phyloP scores from a whole-genome alignment of 1,140 invertebrate genomes.

The Drosophila triauraria region DNA sequence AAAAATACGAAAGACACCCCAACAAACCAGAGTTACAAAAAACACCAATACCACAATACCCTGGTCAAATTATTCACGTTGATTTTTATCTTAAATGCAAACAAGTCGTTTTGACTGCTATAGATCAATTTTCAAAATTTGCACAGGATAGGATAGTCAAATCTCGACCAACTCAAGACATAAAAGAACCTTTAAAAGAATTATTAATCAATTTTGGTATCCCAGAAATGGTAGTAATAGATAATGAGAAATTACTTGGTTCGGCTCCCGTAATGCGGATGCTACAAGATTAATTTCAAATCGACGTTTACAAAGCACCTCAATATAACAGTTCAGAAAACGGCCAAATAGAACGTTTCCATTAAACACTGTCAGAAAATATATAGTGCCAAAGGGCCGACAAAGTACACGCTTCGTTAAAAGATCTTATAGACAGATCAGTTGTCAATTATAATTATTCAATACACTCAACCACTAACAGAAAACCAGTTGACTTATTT shows the following conservation, averaged over 20 bases:
- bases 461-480: too few relatives aligned
- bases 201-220: conserved; percentile 5
- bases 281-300: not conserved
- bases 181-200: conserved; percentile 29
- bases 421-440: not conserved
- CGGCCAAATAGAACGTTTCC: conserved; percentile 30
- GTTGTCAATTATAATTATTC: not conserved
- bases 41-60: too few relatives aligned
- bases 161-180: conserved; percentile 19
- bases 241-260: conserved; percentile 40
- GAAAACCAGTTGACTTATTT: too few relatives aligned
- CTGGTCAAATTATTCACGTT: too few relatives aligned
- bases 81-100: not conserved
- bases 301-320: conserved; percentile 13
- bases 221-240: conserved; percentile 23
- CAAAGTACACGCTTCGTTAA: not conserved
- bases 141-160: conserved; percentile 21
- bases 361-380: not conserved
- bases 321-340: conserved; percentile 27
- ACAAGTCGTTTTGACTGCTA: not conserved
- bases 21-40: not conserved
- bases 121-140: conserved; percentile 34
- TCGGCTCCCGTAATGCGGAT: conserved; percentile 15
- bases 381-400: not conserved
- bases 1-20: conserved; percentile 2